phyloP scores from a whole-genome alignment of 2,888 invertebrate genomes.

The Seira musarum region DNA sequence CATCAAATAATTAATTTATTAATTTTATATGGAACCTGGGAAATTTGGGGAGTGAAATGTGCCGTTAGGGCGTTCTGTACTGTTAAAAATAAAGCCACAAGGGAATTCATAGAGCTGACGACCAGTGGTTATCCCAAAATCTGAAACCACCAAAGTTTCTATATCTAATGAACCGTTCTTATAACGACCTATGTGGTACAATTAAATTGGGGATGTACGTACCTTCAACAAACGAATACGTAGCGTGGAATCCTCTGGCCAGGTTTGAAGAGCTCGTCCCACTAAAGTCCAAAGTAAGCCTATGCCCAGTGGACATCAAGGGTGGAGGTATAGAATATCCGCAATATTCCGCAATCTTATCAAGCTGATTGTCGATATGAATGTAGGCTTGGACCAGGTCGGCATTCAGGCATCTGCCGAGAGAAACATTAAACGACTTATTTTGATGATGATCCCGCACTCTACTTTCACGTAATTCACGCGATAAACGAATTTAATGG shows the following conservation, averaged over 20 bases:
- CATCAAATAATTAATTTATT: too few relatives aligned
- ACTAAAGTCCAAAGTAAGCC: constrained; percentile 88
- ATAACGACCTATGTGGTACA: background rate
- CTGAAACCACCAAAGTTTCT: constrained; percentile 73
- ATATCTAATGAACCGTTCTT: background rate
- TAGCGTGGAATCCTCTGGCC: constrained; percentile 89
- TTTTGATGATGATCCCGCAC: too few relatives aligned
- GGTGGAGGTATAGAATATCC: constrained; percentile 84
- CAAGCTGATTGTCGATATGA: constrained; percentile 80
- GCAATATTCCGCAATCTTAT: constrained; percentile 90
- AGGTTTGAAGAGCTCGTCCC: constrained; percentile 85
- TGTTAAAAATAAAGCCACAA: constrained; percentile 92
- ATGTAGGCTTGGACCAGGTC: constrained; percentile 88
- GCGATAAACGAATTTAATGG: too few relatives aligned
- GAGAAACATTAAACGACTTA: background rate
- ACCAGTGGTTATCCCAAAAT: constrained; percentile 90
- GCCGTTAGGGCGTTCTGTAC: constrained; percentile 84
- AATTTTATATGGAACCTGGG: too few relatives aligned
- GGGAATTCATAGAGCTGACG: constrained; percentile 82
- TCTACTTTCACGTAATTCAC: too few relatives aligned
- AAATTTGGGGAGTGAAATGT: constrained; percentile 84
- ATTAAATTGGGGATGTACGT: too few relatives aligned
- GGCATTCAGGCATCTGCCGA: constrained; percentile 74
- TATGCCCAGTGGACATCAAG: constrained; percentile 93
- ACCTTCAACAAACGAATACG: constrained; percentile 93